A percentile compares a stretch with the other conserved stretches of the same genome.
Evolutionary conservation across 53 echinoderm and acorn worm genomes (phyloP).

Genomic region (Patiria pectinifera): DNA sequence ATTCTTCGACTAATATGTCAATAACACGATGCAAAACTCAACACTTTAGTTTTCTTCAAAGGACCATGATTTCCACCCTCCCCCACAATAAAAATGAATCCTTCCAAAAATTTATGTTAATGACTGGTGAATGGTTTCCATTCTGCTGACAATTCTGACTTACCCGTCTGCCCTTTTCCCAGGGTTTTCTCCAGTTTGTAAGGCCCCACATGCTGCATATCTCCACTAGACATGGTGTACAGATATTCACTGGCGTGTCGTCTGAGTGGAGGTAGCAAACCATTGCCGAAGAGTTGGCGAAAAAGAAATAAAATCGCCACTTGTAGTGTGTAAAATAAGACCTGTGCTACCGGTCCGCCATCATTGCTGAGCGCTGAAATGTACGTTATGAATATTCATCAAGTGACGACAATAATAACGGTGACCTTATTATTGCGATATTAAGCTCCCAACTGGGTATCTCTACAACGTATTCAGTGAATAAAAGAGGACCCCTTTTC

Average conservation of each 20-base stretch:
- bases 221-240: slow-evolving; percentile 84
- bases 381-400: slow-evolving; percentile 38
- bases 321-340: background rate
- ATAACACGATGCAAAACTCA: too few relatives aligned
- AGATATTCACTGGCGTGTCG: slow-evolving; percentile 5
- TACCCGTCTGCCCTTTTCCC: slow-evolving; percentile 98
- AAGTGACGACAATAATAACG: slow-evolving; percentile 21
- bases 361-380: background rate
- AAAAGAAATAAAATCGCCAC: slow-evolving; percentile 3
- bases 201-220: slow-evolving; percentile 97
- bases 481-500: background rate
- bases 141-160: slow-evolving; percentile 16
- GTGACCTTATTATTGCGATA: slow-evolving; percentile 11
- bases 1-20: too few relatives aligned
- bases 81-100: too few relatives aligned
- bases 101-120: too few relatives aligned
- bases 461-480: too few relatives aligned
- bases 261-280: background rate
- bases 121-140: too few relatives aligned
- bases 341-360: slow-evolving; percentile 28
- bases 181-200: slow-evolving; percentile 99
- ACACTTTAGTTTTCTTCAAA: too few relatives aligned
- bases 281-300: slow-evolving; percentile 33
- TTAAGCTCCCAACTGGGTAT: background rate
- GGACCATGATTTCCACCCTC: too few relatives aligned